Base-by-base conservation (phyloP, 1,140 invertebrate genomes). In the Melitaea cinxia region DNA sequence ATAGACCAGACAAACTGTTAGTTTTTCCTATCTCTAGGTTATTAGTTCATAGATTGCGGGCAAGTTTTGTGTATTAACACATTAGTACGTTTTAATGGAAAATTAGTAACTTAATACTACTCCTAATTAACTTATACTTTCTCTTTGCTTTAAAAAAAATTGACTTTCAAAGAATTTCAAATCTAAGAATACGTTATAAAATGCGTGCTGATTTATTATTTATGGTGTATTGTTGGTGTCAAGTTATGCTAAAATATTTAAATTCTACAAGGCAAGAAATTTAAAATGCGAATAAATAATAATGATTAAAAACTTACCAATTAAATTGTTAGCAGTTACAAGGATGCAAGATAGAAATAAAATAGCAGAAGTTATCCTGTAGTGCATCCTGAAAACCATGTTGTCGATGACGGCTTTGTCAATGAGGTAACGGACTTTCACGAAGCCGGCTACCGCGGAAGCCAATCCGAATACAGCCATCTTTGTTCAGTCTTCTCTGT, bases 381-480 rank as follows among this genome's bases (percentile, higher is more conserved):
- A 98, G 82, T 98, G 97, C 68, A 97, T 94, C 62, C 97, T 92
- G 92, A 98, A 98, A 5, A 97, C 94, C 93, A 96, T 95, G 83
- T 97, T 97, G 91, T 98, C 97, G 75, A 97, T 97, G 64, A 96
- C 92, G 58, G 96, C 96, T 82, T 95, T 96, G 93, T 97, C 96
- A 78, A 96, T 93, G 54, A 96, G 92, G 92, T 95, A 96, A 80
- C 96, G 94, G 72, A 97, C 95, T 93, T 97, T 97, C 74, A 97
- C 93, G 85, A 97, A 96, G 87, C 95, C 95, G 89, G 96, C 96
- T 60, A 97, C 95, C 63, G 95, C 94, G 73, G 95, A 96, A 45
- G 95, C 94, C 92, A 97, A 93, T 42, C 95, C 95, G 74, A 96
- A 95, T 56, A 97, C 93, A 73, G 95, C 94, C 96, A 97, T 97